These are phyloP conservation scores for Coenonympha arcania DNA, from an alignment of 2,888 invertebrate genomes.

Conservation along the genomic window DNA sequence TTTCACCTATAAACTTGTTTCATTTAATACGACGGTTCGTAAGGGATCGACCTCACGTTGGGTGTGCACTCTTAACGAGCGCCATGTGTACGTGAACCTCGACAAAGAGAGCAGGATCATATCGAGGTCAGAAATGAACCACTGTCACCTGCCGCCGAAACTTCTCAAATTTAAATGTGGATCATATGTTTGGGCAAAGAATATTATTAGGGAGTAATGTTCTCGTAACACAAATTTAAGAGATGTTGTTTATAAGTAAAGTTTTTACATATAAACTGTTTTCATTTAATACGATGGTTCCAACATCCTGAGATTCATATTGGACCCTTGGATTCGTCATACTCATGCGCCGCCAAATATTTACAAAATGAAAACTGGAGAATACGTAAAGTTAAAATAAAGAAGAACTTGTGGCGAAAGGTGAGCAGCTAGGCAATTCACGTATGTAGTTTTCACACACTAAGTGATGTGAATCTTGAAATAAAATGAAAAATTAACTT, in stretches of 20 bases:
- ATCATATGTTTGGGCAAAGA: not conserved
- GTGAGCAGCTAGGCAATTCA: too few relatives aligned
- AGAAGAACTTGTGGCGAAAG: not conserved
- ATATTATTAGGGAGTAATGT: too few relatives aligned
- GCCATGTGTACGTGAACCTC: not conserved
- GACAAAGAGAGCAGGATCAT: not conserved
- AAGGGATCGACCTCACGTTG: not conserved
- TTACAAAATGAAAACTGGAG: slow-evolving; percentile 9
- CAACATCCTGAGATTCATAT: slow-evolving; percentile 20
- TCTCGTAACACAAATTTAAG: too few relatives aligned
- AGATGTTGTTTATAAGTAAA: too few relatives aligned
- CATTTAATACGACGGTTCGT: not conserved
- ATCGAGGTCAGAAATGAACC: not conserved
- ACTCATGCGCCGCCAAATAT: slow-evolving; percentile 21
- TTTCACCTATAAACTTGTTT: not conserved
- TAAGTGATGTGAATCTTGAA: too few relatives aligned
- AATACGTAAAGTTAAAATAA: slow-evolving; percentile 5
- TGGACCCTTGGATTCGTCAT: slow-evolving; percentile 2
- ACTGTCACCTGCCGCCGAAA: not conserved
- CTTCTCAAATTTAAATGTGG: not conserved
- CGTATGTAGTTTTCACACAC: too few relatives aligned
- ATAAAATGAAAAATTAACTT: too few relatives aligned
- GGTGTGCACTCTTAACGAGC: not conserved
- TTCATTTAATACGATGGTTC: not conserved
- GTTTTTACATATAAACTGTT: not conserved